phyloP scores from a whole-genome alignment of 92 coral and sea anemone genomes.

The Porites lobata region DNA sequence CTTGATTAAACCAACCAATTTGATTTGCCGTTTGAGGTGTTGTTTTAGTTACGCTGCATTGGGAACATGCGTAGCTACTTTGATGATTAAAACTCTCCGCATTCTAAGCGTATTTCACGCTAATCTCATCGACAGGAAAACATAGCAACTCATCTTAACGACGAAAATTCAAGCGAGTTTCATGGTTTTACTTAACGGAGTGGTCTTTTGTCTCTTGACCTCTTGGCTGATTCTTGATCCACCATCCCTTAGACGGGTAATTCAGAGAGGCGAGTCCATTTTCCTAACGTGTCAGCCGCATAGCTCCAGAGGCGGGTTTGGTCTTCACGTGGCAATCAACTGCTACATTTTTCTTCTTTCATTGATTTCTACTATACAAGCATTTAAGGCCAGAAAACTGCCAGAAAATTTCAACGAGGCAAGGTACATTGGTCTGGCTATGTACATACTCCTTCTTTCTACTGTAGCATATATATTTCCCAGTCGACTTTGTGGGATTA shows the following conservation, averaged over 20 bases:
- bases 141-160: conserved; percentile 40
- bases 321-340: conserved; percentile 27
- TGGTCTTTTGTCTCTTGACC: conserved; percentile 1
- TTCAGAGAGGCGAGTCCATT: not conserved
- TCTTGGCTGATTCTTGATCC: conserved; percentile 16
- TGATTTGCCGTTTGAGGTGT: conserved; percentile 58
- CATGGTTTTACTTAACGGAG: conserved; percentile 42
- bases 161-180: conserved; percentile 48
- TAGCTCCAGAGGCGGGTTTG: conserved; percentile 6
- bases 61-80: conserved; percentile 60
- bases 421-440: conserved; percentile 58
- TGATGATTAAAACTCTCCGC: conserved; percentile 71
- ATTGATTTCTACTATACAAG: conserved; percentile 43
- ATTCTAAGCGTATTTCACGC: conserved; percentile 74
- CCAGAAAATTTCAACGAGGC: conserved; percentile 68
- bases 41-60: conserved; percentile 52
- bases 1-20: conserved; percentile 46
- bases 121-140: conserved; percentile 27
- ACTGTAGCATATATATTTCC: conserved; percentile 24
- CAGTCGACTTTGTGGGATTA: conserved; percentile 40
- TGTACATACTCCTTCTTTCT: conserved; percentile 48
- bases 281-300: conserved; percentile 12
- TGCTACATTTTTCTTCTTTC: conserved; percentile 38
- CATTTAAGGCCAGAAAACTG: conserved; percentile 63
- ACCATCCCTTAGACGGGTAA: conserved; percentile 7